Evolutionary conservation across 2,797 vertebrate species (phyloP).

Genomic region (Halcyon badia): DNA sequence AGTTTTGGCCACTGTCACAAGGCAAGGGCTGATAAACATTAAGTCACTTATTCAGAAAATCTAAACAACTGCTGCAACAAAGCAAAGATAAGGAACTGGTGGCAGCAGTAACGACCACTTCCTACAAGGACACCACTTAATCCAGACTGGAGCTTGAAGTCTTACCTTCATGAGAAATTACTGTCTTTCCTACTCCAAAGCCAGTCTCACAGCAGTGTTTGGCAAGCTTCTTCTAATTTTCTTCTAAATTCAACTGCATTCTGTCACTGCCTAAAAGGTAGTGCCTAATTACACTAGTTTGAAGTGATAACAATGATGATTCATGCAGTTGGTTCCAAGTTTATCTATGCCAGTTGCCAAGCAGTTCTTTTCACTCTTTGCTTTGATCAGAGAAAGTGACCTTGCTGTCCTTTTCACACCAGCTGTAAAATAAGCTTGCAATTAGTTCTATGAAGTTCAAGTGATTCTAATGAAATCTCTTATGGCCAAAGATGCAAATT

Average conservation of each 20-base stretch:
- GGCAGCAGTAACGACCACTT: background rate
- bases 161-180: conserved; percentile 11
- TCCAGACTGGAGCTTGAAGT: background rate
- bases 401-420: conserved; percentile 45
- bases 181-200: conserved; percentile 22
- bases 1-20: background rate
- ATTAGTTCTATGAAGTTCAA: conserved; percentile 68
- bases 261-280: conserved; percentile 29
- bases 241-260: background rate
- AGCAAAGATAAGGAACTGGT: background rate
- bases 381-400: conserved; percentile 68
- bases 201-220: background rate
- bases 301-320: conserved; percentile 8
- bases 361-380: conserved; percentile 21
- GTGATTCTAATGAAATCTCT: conserved; percentile 56
- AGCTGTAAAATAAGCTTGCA: conserved; percentile 50
- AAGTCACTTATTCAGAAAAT: background rate
- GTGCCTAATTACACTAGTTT: background rate
- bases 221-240: background rate
- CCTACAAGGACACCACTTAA: background rate
- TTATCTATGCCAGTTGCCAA: conserved; percentile 12
- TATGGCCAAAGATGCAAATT: conserved; percentile 58
- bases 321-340: conserved; percentile 21
- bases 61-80: background rate
- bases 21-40: background rate